A percentile compares a stretch with the other conserved stretches of the same genome.
Conservation (phyloP, 2,888 invertebrate species). For the Camptogramma bilineatum region DNA sequence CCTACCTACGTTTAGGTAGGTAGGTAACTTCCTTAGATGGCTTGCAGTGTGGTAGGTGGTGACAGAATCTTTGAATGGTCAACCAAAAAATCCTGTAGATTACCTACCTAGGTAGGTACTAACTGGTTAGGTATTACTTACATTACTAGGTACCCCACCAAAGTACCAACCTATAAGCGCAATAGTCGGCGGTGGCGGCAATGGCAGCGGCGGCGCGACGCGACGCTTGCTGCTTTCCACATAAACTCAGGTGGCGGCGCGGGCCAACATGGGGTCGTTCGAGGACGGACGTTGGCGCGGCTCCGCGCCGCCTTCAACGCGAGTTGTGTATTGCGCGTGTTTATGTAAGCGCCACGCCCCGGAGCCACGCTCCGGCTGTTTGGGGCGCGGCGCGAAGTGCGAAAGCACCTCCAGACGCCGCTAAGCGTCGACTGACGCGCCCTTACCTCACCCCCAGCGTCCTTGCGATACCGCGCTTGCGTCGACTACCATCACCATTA, state of each 20-base stretch:
- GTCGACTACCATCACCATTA: constrained; percentile 44
- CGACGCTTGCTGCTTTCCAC: constrained; percentile 68
- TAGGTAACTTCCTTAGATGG: too few species aligned
- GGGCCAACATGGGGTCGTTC: constrained; percentile 79
- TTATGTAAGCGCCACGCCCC: constrained; percentile 86
- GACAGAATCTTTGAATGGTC: background rate
- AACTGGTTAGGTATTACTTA: background rate
- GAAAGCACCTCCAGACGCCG: constrained; percentile 80
- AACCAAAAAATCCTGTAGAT: background rate
- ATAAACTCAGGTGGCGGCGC: constrained; percentile 76
- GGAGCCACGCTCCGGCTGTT: constrained; percentile 81
- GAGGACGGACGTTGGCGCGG: constrained; percentile 80
- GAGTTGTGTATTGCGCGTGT: constrained; percentile 75
- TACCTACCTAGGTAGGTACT: constrained; percentile 1
- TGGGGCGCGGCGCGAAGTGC: constrained; percentile 83
- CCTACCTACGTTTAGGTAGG: too few species aligned
- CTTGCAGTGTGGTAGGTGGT: too few species aligned
- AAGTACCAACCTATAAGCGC: constrained; percentile 75
- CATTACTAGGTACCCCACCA: background rate
- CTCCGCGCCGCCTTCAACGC: constrained; percentile 73
- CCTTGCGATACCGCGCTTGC: constrained; percentile 68
- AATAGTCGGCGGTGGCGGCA: constrained; percentile 70
- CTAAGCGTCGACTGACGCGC: constrained; percentile 83
- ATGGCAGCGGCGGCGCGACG: constrained; percentile 76
- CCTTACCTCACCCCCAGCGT: constrained; percentile 58